A percentile compares a stretch with the other conserved stretches of the same genome.
These are phyloP conservation scores for Hydrozoanthus gracilis DNA, from an alignment of 92 coral and sea anemone species.

Conservation along the genomic window DNA sequence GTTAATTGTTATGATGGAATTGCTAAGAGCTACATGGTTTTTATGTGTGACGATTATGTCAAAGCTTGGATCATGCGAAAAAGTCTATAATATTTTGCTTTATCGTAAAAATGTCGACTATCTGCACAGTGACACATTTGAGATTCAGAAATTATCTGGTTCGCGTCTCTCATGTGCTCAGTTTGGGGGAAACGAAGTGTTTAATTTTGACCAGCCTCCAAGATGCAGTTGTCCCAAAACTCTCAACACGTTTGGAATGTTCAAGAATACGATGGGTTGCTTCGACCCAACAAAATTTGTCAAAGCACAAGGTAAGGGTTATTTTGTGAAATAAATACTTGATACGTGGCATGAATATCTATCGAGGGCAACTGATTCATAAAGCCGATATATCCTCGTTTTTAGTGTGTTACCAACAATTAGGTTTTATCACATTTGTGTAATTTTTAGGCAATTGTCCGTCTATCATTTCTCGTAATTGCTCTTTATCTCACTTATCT, in stretches of 20 bases:
- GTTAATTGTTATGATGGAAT: neutral
- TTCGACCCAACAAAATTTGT: slow-evolving; percentile 6
- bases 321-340: neutral
- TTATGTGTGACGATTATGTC: neutral
- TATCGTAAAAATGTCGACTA: neutral
- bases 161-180: neutral
- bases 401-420: too few species aligned
- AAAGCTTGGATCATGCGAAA: neutral
- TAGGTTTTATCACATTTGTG: too few species aligned
- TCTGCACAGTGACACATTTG: neutral
- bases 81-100: neutral
- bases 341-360: too few species aligned
- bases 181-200: neutral
- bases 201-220: too few species aligned
- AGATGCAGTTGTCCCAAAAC: slow-evolving; percentile 4
- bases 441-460: too few species aligned
- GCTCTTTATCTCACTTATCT: too few species aligned
- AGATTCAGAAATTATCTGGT: neutral
- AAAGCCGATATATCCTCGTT: too few species aligned
- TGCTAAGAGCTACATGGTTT: too few species aligned
- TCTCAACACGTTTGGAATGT: slow-evolving; percentile 21
- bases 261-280: neutral
- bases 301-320: neutral
- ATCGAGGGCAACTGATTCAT: too few species aligned
- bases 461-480: too few species aligned